Evolutionary conservation across 2,797 vertebrate species (phyloP).

Genomic region (Poecilia gillii): DNA sequence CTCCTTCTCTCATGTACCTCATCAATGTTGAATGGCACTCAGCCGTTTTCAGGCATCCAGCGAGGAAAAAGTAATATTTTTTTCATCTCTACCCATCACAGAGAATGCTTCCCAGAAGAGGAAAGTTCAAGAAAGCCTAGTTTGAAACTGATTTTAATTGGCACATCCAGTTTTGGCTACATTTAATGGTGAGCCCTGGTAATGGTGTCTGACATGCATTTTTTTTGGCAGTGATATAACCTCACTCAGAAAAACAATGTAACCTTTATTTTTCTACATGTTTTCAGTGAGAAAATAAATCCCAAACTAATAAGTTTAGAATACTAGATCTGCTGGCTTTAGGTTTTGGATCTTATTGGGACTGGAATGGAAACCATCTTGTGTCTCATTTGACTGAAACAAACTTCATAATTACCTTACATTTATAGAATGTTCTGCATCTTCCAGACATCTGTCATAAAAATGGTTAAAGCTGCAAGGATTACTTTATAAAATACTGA

Average conservation of each 20-base stretch:
- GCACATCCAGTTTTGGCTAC: neutral
- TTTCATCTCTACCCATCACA: neutral
- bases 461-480: neutral
- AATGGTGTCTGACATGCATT: neutral
- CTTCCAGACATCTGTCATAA: neutral
- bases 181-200: neutral
- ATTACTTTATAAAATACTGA: neutral
- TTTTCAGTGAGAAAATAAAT: neutral
- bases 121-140: neutral
- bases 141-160: neutral
- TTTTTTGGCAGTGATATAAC: neutral
- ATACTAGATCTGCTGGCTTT: neutral
- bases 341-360: too few species aligned
- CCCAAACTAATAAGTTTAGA: neutral
- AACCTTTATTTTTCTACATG: neutral
- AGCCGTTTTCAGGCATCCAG: conserved; percentile 3
- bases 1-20: conserved; percentile 41
- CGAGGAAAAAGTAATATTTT: neutral
- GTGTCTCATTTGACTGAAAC: neutral
- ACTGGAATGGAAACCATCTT: neutral
- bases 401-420: neutral
- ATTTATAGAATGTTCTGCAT: neutral
- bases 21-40: conserved; percentile 44
- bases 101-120: neutral
- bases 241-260: neutral